A percentile compares a stretch with the other conserved stretches of the same genome.
phyloP scores from a whole-genome alignment of 2,888 invertebrate genomes.

The Scaptodrosophila latifasciaeformis region DNA sequence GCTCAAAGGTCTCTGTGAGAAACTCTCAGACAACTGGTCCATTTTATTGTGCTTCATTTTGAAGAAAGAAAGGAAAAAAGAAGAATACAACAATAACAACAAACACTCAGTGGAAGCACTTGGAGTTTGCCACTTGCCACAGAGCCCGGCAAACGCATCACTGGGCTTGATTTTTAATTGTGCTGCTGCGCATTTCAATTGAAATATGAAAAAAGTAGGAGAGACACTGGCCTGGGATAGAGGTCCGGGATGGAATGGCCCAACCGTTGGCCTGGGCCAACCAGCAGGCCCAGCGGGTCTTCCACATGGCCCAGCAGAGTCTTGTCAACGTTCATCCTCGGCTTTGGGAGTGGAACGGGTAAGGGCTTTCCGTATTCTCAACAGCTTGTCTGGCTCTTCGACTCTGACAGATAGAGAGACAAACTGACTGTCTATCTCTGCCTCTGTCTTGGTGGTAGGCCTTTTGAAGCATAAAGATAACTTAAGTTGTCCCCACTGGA shows the following conservation, averaged over 20 bases:
- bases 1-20: background rate
- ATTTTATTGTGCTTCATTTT: constrained; percentile 55
- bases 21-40: constrained; percentile 40
- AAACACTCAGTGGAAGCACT: constrained; percentile 47
- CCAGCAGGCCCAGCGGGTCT: background rate
- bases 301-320: background rate
- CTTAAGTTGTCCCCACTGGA: constrained; percentile 56
- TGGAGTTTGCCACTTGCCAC: constrained; percentile 31
- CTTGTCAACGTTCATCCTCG: constrained; percentile 9
- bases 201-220: constrained; percentile 37
- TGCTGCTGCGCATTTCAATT: constrained; percentile 54
- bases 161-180: constrained; percentile 54
- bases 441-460: constrained; percentile 35
- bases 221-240: background rate
- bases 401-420: background rate
- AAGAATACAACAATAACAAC: no score
- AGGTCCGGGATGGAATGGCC: background rate
- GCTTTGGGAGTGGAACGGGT: background rate
- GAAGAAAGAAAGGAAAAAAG: constrained; percentile 5
- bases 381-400: constrained; percentile 41
- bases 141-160: constrained; percentile 38
- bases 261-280: background rate
- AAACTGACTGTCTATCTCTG: background rate
- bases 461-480: constrained; percentile 59
- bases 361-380: constrained; percentile 26